A percentile compares a stretch with the other conserved stretches of the same genome.
Evolutionary conservation across 2,888 invertebrate species (phyloP).

Genomic region (Hoplodrina blanda): DNA sequence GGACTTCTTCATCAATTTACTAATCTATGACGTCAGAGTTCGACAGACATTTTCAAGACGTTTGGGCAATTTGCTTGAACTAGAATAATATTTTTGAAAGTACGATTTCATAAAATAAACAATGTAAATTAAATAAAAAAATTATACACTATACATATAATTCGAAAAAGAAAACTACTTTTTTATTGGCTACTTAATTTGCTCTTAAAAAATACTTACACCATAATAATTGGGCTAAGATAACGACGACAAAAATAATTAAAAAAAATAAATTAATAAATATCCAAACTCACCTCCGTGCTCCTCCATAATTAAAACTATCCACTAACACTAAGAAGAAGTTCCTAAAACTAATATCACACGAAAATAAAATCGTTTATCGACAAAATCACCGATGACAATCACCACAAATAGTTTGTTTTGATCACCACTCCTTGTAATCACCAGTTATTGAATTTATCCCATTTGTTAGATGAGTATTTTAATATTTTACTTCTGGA

Average conservation of each 20-base stretch:
- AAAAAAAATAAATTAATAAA: slow-evolving; percentile 10
- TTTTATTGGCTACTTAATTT: too few species aligned
- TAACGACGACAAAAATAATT: too few species aligned
- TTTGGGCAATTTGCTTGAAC: neutral
- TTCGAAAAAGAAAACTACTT: too few species aligned
- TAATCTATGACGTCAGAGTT: slow-evolving; percentile 38
- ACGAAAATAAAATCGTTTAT: slow-evolving; percentile 70
- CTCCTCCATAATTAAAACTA: slow-evolving; percentile 81
- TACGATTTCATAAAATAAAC: neutral
- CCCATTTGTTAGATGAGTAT: slow-evolving; percentile 77
- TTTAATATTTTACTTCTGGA: slow-evolving; percentile 54
- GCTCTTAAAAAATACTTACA: too few species aligned
- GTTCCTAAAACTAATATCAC: slow-evolving; percentile 87
- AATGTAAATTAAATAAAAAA: too few species aligned
- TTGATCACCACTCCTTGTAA: slow-evolving; percentile 50
- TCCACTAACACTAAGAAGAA: slow-evolving; percentile 67
- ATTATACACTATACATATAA: too few species aligned
- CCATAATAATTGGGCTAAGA: too few species aligned
- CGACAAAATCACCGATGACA: slow-evolving; percentile 52
- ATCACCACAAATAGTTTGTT: slow-evolving; percentile 48
- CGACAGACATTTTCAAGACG: slow-evolving; percentile 28
- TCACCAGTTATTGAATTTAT: slow-evolving; percentile 70
- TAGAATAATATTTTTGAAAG: neutral
- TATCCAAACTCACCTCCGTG: slow-evolving; percentile 78
- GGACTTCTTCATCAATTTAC: slow-evolving; percentile 49